Percentiles rank a stretch among this genome's conserved stretches.
Conservation (phyloP, 2,888 invertebrate genomes). For the Calliscelio sp. region DNA sequence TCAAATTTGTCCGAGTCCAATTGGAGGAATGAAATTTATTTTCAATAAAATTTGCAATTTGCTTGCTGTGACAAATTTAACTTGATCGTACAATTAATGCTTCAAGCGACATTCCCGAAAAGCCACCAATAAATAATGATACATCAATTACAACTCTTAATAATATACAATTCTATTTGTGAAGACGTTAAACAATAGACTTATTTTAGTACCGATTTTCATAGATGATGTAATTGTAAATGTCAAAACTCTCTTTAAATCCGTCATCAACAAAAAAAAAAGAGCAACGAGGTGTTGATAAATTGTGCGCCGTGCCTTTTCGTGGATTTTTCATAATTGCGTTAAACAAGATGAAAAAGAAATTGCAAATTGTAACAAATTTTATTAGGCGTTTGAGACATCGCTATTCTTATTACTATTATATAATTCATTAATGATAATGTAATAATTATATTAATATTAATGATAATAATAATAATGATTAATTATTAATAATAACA, state of each 20-base stretch:
- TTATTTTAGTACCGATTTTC: constrained; percentile 45
- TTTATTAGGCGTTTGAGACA: constrained; percentile 50
- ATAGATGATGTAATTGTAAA: constrained; percentile 36
- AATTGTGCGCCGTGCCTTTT: constrained; percentile 72
- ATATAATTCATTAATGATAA: constrained; percentile 50
- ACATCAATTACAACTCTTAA: too few species aligned
- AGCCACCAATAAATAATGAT: not conserved
- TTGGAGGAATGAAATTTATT: too few species aligned
- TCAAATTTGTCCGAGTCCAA: constrained; percentile 10
- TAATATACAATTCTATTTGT: constrained; percentile 3
- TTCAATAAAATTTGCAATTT: too few species aligned
- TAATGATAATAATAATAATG: constrained; percentile 1
- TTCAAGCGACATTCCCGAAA: constrained; percentile 37
- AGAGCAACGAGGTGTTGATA: constrained; percentile 68
- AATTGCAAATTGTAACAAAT: constrained; percentile 28
- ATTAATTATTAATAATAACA: constrained; percentile 25
- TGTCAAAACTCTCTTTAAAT: too few species aligned
- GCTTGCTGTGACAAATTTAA: constrained; percentile 28
- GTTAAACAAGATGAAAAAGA: too few species aligned
- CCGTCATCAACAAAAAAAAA: constrained; percentile 19
- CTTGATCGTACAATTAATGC: constrained; percentile 27
- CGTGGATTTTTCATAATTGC: constrained; percentile 30
- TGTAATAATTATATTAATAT: constrained; percentile 38
- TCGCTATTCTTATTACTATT: constrained; percentile 58
- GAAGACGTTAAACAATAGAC: constrained; percentile 40